Percentiles rank a stretch among this genome's conserved stretches.
These are phyloP conservation scores for Etheostoma perlongum DNA, from an alignment of 2,797 vertebrate genomes.

Conservation along the genomic window DNA sequence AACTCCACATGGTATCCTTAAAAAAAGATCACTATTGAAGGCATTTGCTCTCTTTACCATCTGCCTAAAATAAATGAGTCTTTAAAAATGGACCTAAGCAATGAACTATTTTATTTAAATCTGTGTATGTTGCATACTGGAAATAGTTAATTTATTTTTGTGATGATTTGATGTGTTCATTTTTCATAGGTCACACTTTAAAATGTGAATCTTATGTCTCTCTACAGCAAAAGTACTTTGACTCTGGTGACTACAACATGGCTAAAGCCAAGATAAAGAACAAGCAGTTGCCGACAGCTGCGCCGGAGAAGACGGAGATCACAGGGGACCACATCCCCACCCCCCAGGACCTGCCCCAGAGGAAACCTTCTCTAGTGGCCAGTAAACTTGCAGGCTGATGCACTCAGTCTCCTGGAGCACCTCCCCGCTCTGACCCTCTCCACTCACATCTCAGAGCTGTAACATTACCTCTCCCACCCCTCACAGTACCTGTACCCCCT, in stretches of 20 bases:
- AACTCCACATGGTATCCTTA: background rate
- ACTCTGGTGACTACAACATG: slow-evolving; percentile 99
- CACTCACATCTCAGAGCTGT: slow-evolving; percentile 77
- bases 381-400: slow-evolving; percentile 99
- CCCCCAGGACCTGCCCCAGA: slow-evolving; percentile 97
- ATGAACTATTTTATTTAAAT: no score
- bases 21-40: background rate
- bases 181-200: background rate
- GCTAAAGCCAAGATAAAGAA: slow-evolving; percentile 99
- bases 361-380: slow-evolving; percentile 97
- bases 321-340: slow-evolving; percentile 99
- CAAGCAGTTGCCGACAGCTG: slow-evolving; percentile 94
- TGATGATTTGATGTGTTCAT: background rate
- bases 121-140: no score
- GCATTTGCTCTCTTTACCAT: background rate
- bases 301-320: slow-evolving; percentile 96
- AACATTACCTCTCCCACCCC: slow-evolving; percentile 56
- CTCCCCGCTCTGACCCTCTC: slow-evolving; percentile 51
- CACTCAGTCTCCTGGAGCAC: slow-evolving; percentile 35
- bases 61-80: background rate
- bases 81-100: background rate
- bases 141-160: background rate
- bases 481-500: slow-evolving; percentile 21
- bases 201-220: slow-evolving; percentile 12
- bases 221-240: slow-evolving; percentile 97